Conservation (phyloP, 2,797 vertebrate genomes). For the Calcarius lapponicus region DNA sequence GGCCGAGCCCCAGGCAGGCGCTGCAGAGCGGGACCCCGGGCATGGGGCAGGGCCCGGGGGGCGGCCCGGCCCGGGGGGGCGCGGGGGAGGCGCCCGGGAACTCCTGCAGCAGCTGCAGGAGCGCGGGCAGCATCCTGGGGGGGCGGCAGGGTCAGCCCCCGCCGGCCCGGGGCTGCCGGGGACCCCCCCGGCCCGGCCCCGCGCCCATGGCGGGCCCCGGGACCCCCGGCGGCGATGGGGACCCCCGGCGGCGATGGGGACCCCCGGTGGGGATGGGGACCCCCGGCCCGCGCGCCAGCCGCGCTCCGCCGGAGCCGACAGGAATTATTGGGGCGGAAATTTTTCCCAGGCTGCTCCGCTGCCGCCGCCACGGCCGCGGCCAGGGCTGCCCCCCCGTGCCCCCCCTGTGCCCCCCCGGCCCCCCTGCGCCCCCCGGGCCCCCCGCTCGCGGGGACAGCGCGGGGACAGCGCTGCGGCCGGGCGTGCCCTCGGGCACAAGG, state of each 20-base stretch:
- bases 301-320: not conserved
- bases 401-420: not conserved
- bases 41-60: not conserved
- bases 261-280: not conserved
- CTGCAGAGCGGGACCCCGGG: not conserved
- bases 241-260: not conserved
- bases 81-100: not conserved
- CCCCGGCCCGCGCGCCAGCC: not conserved
- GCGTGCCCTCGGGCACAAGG: not conserved
- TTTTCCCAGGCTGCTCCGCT: conserved; percentile 54
- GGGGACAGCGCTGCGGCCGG: fast-evolving
- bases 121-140: conserved; percentile 39
- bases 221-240: not conserved
- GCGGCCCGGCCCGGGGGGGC: not conserved
- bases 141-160: not conserved
- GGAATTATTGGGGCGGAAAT: conserved; percentile 60
- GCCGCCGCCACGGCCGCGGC: not conserved
- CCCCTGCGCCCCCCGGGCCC: not conserved
- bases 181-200: not conserved
- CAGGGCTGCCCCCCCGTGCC: not conserved
- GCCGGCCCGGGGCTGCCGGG: not conserved
- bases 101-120: conserved; percentile 50
- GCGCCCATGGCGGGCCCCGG: not conserved
- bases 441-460: not conserved
- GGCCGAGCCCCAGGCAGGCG: conserved; percentile 11